Evolutionary conservation across 2,888 invertebrate species (phyloP).

Genomic region (Hypomecis atomaria): DNA sequence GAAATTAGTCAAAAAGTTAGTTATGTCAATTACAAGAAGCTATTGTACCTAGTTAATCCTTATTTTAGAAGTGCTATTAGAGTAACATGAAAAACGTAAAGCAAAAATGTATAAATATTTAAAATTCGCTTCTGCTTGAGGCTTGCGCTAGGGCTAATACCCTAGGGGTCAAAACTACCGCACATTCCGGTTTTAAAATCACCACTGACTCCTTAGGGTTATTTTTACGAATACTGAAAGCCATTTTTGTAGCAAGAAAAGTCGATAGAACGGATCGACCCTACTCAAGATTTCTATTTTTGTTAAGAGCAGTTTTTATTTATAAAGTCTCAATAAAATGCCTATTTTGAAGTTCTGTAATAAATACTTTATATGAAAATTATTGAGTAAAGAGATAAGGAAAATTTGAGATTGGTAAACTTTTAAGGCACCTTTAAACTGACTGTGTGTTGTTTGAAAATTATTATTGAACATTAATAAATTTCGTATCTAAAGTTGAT

Average conservation of each 20-base stretch:
- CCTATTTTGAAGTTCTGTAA: too few relatives aligned
- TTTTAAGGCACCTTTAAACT: too few relatives aligned
- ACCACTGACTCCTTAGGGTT: conserved; percentile 49
- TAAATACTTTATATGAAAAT: too few relatives aligned
- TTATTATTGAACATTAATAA: too few relatives aligned
- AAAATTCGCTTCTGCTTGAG: conserved; percentile 23
- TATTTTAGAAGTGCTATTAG: background rate
- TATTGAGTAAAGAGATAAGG: too few relatives aligned
- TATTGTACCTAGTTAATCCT: too few relatives aligned
- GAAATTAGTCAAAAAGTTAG: too few relatives aligned
- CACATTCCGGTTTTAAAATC: conserved; percentile 59
- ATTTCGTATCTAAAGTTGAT: too few relatives aligned
- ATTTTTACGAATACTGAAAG: conserved; percentile 42
- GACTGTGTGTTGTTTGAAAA: too few relatives aligned
- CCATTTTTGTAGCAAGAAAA: conserved; percentile 36
- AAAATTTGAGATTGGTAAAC: too few relatives aligned
- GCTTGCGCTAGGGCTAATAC: conserved; percentile 40
- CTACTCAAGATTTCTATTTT: background rate
- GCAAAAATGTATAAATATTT: background rate
- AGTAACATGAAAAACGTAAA: background rate
- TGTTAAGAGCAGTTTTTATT: background rate
- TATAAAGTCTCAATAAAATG: background rate
- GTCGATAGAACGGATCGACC: background rate
- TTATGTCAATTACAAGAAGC: too few relatives aligned
- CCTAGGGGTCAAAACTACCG: conserved; percentile 47